phyloP scores from a whole-genome alignment of 2,888 invertebrate species.

The Spodoptera littoralis region DNA sequence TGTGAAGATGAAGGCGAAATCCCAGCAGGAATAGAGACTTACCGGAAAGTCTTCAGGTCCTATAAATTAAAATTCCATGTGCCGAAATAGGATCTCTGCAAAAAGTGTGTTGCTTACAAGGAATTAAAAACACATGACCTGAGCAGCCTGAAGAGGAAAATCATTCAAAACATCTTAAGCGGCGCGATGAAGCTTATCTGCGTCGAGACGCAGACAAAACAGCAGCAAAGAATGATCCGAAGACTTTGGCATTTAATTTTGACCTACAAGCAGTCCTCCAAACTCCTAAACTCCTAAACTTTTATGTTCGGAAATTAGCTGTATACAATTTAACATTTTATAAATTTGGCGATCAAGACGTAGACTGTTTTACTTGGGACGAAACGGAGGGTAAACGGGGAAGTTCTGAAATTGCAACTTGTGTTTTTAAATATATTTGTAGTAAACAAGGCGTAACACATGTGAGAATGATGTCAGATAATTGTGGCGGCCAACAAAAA shows the following conservation, averaged over 20 bases:
- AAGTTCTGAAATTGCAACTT: constrained; percentile 59
- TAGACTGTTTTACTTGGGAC: constrained; percentile 59
- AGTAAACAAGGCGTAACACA: constrained; percentile 5
- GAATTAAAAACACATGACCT: no score
- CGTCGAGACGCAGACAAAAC: no score
- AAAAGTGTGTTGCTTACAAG: no score
- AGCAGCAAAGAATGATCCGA: no score
- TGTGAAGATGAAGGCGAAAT: no score
- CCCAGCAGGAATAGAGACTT: no score
- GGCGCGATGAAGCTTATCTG: no score
- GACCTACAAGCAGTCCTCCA: constrained; percentile 60
- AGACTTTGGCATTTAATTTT: constrained; percentile 51
- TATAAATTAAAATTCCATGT: no score
- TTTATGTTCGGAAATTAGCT: constrained; percentile 60
- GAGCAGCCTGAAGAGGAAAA: no score
- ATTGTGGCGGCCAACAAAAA: constrained; percentile 55
- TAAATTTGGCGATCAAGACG: constrained; percentile 59
- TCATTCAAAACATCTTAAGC: no score
- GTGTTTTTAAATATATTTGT: constrained; percentile 48
- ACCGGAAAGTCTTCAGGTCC: no score
- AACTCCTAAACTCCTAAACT: constrained; percentile 59
- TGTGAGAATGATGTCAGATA: constrained; percentile 54
- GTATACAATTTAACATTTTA: constrained; percentile 64
- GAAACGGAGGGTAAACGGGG: constrained; percentile 62
- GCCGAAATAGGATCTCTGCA: no score